Evolutionary conservation across 2,113 vertebrate genomes (phyloP).

Genomic region (Hemicordylus capensis): DNA sequence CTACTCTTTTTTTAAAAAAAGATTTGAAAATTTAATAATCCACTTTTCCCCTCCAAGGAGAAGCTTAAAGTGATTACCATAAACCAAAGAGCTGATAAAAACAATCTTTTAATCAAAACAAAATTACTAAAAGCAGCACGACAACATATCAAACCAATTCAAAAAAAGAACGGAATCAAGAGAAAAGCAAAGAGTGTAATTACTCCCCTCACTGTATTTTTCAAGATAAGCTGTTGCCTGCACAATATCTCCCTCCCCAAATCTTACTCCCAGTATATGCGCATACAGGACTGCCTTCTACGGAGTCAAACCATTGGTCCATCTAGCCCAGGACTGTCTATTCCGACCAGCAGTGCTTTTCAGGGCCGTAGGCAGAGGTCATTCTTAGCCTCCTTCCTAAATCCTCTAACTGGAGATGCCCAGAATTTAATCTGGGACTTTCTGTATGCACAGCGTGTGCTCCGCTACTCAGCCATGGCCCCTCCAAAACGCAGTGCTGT

Average conservation of each 20-base stretch:
- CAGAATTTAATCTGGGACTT: neutral
- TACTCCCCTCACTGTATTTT: neutral
- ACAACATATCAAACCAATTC: too few species aligned
- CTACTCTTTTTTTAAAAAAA: too few species aligned
- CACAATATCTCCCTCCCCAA: neutral
- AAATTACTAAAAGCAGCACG: too few species aligned
- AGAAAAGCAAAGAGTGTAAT: neutral
- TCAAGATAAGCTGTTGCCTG: neutral
- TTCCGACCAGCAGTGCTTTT: neutral
- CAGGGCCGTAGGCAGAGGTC: neutral
- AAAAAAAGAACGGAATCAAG: too few species aligned
- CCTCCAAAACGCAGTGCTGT: slow-evolving; percentile 8
- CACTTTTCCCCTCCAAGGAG: too few species aligned
- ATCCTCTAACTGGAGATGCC: neutral
- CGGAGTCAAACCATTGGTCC: neutral
- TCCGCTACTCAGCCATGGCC: neutral
- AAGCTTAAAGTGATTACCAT: too few species aligned
- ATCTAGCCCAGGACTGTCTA: neutral
- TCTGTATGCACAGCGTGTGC: neutral
- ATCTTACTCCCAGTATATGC: neutral
- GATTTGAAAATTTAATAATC: too few species aligned
- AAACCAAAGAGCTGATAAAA: too few species aligned
- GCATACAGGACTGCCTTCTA: neutral
- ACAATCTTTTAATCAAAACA: too few species aligned
- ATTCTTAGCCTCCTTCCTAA: neutral